A percentile compares a stretch with the other conserved stretches of the same genome.
phyloP scores from a whole-genome alignment of 2,888 invertebrate genomes.

The Chironomus tentans region DNA sequence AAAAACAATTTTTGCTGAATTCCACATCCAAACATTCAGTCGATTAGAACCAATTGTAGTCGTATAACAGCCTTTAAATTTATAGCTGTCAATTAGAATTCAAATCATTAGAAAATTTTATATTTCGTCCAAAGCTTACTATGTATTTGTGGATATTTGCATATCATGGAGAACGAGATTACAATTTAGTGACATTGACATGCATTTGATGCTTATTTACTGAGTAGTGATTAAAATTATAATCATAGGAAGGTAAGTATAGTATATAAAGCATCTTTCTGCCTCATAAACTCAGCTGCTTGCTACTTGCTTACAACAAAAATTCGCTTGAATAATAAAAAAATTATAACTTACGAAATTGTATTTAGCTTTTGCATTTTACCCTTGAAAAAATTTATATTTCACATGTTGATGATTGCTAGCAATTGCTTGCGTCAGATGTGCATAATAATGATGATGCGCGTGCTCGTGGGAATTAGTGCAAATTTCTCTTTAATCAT shows the following conservation, averaged over 20 bases:
- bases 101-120: too few relatives aligned
- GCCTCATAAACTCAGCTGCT: too few relatives aligned
- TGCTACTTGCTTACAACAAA: too few relatives aligned
- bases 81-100: too few relatives aligned
- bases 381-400: neutral
- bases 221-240: neutral
- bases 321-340: too few relatives aligned
- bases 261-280: neutral
- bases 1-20: too few relatives aligned
- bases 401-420: neutral
- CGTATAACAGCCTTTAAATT: too few relatives aligned
- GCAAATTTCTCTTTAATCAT: neutral
- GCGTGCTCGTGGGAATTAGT: neutral
- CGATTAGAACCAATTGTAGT: too few relatives aligned
- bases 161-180: conserved; percentile 3
- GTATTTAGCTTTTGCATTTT: neutral
- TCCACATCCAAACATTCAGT: too few relatives aligned
- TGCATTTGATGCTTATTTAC: neutral
- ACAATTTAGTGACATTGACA: conserved; percentile 8
- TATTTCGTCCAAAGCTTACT: too few relatives aligned
- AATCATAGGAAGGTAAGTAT: neutral
- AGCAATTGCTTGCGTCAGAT: neutral
- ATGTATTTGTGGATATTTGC: too few relatives aligned
- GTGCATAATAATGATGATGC: neutral
- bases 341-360: neutral